Evolutionary conservation across 2,888 invertebrate genomes (phyloP).

Genomic region (Hypena proboscidalis): DNA sequence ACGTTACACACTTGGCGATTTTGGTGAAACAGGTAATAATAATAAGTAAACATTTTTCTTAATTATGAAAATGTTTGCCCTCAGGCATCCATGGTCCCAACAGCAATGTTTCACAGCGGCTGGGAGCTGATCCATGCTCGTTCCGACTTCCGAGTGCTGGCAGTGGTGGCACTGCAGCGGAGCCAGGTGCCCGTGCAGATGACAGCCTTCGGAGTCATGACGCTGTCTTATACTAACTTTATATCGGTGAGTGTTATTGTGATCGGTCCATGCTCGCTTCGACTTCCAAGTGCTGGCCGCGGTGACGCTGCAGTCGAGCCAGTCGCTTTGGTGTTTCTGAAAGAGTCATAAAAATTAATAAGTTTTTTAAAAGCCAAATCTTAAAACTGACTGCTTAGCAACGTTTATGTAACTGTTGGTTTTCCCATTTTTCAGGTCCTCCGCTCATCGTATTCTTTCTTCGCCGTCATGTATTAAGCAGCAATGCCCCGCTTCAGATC

Average conservation of each 20-base stretch:
- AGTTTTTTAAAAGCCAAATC: too few relatives aligned
- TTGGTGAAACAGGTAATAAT: too few relatives aligned
- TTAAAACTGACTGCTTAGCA: too few relatives aligned
- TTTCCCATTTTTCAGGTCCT: conserved; percentile 39
- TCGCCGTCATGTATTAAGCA: conserved; percentile 34
- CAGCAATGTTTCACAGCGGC: conserved; percentile 61
- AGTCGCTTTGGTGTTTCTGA: background rate
- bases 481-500: too few relatives aligned
- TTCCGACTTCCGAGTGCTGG: conserved; percentile 44
- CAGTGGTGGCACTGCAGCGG: conserved; percentile 56
- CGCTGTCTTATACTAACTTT: conserved; percentile 59
- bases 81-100: conserved; percentile 60
- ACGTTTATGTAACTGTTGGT: too few relatives aligned
- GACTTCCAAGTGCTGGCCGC: background rate
- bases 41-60: too few relatives aligned
- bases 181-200: conserved; percentile 61
- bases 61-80: too few relatives aligned
- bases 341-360: too few relatives aligned
- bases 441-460: conserved; percentile 37
- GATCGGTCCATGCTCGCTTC: background rate
- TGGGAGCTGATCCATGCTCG: conserved; percentile 54
- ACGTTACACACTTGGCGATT: too few relatives aligned
- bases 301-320: background rate
- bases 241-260: conserved; percentile 55
- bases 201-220: conserved; percentile 64